These are phyloP conservation scores for Glyphotaelius pellucidus DNA, from an alignment of 2,888 invertebrate genomes.

Conservation along the genomic window DNA sequence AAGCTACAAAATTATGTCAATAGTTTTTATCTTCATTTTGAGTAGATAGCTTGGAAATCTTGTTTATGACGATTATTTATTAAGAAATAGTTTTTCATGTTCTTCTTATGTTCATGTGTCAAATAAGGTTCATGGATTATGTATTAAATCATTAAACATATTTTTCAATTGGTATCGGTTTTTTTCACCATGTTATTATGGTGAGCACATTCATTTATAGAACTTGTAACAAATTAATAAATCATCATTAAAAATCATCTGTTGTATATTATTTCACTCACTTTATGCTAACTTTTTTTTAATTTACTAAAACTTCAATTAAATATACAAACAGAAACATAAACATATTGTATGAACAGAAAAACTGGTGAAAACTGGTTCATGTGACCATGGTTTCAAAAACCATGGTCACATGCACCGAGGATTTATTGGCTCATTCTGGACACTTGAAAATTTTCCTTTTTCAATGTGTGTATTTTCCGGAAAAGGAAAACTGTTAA, in stretches of 20 bases:
- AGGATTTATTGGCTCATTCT: neutral
- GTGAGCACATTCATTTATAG: neutral
- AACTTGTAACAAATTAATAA: neutral
- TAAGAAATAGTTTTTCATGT: neutral
- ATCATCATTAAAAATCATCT: neutral
- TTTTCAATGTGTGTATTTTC: too few relatives aligned
- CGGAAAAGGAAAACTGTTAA: neutral
- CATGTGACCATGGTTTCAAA: too few relatives aligned
- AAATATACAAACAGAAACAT: neutral
- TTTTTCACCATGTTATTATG: neutral
- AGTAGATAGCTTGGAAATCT: neutral
- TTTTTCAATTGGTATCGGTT: neutral
- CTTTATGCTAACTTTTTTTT: neutral
- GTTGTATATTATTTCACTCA: neutral
- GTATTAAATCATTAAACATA: neutral
- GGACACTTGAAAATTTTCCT: neutral
- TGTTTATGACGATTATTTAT: neutral
- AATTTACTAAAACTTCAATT: neutral
- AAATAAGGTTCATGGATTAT: neutral
- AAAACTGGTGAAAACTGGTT: too few relatives aligned
- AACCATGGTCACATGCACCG: neutral
- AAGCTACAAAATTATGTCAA: too few relatives aligned
- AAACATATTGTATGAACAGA: too few relatives aligned
- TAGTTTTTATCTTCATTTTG: too few relatives aligned
- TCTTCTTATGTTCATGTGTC: neutral